Conservation (phyloP, 2,113 vertebrate genomes). For the Choloepus hoffmanni region DNA sequence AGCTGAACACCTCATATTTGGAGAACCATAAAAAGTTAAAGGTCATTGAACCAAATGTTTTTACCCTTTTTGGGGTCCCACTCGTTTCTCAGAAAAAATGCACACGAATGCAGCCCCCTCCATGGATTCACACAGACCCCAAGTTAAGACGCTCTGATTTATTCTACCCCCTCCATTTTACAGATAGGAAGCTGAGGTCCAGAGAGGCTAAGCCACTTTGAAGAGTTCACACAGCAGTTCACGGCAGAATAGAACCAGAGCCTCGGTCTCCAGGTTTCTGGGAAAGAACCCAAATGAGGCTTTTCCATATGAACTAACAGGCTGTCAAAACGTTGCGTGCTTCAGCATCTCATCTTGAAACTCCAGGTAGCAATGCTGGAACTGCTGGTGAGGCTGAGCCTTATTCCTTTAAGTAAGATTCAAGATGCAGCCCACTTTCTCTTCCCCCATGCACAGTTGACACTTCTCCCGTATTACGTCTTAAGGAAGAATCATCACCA, state of each 20-base stretch:
- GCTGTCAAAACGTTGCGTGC: no score
- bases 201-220: not conserved
- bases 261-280: not conserved
- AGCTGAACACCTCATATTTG: not conserved
- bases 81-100: not conserved
- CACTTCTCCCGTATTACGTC: no score
- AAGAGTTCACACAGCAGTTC: not conserved
- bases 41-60: not conserved
- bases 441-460: no score
- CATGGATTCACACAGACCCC: not conserved
- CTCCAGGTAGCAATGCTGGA: not conserved
- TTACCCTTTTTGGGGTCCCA: not conserved
- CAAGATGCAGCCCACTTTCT: no score
- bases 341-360: not conserved
- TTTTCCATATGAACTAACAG: not conserved
- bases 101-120: not conserved
- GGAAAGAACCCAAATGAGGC: not conserved
- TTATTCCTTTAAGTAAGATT: no score
- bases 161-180: not conserved
- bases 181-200: not conserved
- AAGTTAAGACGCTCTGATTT: not conserved
- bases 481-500: no score
- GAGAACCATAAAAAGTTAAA: not conserved
- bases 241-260: not conserved
- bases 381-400: not conserved